A percentile compares a stretch with the other conserved stretches of the same genome.
Conservation (phyloP, 2,888 invertebrate species). For the Oscheius sp. region DNA sequence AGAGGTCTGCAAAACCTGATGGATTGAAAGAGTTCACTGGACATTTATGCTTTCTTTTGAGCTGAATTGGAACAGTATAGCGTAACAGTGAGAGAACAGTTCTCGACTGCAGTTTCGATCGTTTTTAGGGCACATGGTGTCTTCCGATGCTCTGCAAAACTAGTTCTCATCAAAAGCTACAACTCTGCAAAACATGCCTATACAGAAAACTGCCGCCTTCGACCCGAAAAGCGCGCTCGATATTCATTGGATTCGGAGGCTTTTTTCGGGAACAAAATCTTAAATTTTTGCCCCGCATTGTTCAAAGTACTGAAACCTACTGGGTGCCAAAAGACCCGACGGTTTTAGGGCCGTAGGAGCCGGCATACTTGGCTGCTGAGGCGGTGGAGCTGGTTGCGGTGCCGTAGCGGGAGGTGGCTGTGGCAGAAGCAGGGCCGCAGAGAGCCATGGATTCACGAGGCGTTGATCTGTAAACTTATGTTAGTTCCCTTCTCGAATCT, state of each 20-base stretch:
- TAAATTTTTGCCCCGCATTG: background rate
- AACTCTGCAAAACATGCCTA: too few species aligned
- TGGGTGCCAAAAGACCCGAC: slow-evolving; percentile 20
- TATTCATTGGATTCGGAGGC: too few species aligned
- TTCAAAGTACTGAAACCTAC: background rate
- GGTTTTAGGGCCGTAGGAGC: slow-evolving; percentile 40
- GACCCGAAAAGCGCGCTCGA: too few species aligned
- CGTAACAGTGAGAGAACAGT: too few species aligned
- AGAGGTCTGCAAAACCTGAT: slow-evolving; percentile 11
- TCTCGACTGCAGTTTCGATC: too few species aligned
- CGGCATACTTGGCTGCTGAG: slow-evolving; percentile 10
- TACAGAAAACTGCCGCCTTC: too few species aligned
- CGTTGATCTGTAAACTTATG: slow-evolving; percentile 21
- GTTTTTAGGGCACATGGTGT: too few species aligned
- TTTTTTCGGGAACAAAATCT: too few species aligned
- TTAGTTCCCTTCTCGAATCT: background rate
- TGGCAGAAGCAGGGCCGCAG: slow-evolving; percentile 46
- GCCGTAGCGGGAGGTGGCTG: slow-evolving; percentile 31
- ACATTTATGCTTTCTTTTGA: background rate
- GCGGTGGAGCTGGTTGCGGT: background rate
- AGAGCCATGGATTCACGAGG: slow-evolving; percentile 59
- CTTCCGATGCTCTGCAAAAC: too few species aligned
- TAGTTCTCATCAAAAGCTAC: too few species aligned
- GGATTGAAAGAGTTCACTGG: background rate
- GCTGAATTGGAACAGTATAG: too few species aligned